Percentiles rank a stretch among this genome's conserved stretches.
Conservation (phyloP, 2,888 invertebrate species). For the Geophilus truncorum region DNA sequence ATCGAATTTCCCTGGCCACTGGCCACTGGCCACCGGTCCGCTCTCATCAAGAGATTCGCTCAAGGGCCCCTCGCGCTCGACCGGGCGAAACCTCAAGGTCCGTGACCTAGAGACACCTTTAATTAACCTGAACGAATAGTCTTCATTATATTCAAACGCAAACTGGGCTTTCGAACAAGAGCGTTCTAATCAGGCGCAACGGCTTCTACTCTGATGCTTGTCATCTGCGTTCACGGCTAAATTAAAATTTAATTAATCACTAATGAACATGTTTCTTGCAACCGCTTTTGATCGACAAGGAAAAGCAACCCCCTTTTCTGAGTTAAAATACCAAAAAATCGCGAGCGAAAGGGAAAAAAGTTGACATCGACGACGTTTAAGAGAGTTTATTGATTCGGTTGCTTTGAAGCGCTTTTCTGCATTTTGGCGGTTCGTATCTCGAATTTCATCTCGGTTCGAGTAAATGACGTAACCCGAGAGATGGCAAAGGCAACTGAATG, state of each 20-base stretch:
- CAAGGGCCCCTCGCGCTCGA: neutral
- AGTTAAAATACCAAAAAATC: too few species aligned
- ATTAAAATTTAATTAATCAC: neutral
- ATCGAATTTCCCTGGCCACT: too few species aligned
- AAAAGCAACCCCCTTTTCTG: too few species aligned
- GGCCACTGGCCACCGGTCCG: neutral
- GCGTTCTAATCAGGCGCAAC: neutral
- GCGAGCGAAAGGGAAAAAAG: too few species aligned
- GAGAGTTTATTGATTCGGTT: too few species aligned
- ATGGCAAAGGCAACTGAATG: too few species aligned
- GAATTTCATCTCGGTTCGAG: too few species aligned
- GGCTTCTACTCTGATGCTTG: neutral
- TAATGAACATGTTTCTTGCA: neutral
- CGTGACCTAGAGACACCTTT: neutral
- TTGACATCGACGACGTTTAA: too few species aligned
- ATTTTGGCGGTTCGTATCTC: too few species aligned
- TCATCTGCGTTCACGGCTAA: neutral
- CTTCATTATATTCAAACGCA: neutral
- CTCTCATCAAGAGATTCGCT: neutral
- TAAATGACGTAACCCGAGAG: too few species aligned
- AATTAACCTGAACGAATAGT: neutral
- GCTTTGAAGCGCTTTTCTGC: too few species aligned
- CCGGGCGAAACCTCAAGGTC: neutral
- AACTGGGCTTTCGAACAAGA: neutral
- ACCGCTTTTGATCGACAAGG: neutral